These are phyloP conservation scores for Chelon labrosus DNA, from an alignment of 2,797 vertebrate genomes.

Conservation along the genomic window DNA sequence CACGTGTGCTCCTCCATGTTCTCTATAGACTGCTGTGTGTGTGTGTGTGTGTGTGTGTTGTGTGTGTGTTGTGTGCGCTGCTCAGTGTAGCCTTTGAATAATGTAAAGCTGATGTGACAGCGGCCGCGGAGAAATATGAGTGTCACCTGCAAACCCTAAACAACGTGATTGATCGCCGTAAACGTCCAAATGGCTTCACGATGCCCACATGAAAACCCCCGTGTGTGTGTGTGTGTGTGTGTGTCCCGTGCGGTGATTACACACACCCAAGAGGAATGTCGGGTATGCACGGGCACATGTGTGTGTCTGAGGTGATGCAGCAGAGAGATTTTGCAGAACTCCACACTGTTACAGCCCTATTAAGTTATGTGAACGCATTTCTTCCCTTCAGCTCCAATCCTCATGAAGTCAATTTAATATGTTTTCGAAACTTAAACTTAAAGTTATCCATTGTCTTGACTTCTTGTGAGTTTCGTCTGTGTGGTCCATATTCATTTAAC, in stretches of 20 bases:
- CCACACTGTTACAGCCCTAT: no score
- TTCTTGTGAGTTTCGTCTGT: no score
- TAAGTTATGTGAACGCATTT: not conserved
- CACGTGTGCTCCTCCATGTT: slow-evolving; percentile 13
- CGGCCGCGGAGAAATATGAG: slow-evolving; percentile 53
- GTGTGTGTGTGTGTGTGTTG: slow-evolving; percentile 3
- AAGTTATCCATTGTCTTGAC: no score
- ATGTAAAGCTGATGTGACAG: slow-evolving; percentile 56
- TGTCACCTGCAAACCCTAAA: slow-evolving; percentile 63
- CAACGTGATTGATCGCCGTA: slow-evolving; percentile 67
- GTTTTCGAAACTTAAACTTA: no score
- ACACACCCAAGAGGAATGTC: slow-evolving; percentile 32
- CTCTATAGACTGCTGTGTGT: not conserved
- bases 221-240: not conserved
- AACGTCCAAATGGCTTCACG: slow-evolving; percentile 70
- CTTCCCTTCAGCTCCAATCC: no score
- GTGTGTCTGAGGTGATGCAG: slow-evolving; percentile 14
- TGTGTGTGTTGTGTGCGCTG: slow-evolving; percentile 34
- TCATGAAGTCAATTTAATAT: no score
- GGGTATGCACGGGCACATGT: slow-evolving; percentile 13
- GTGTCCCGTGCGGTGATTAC: slow-evolving; percentile 30
- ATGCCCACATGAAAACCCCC: slow-evolving; percentile 12
- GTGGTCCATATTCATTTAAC: no score
- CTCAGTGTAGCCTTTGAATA: slow-evolving; percentile 52
- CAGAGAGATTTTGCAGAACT: not conserved